A percentile compares a stretch with the other conserved stretches of the same genome.
Evolutionary conservation across 2,888 invertebrate genomes (phyloP).

Genomic region (Andrena flavipes): DNA sequence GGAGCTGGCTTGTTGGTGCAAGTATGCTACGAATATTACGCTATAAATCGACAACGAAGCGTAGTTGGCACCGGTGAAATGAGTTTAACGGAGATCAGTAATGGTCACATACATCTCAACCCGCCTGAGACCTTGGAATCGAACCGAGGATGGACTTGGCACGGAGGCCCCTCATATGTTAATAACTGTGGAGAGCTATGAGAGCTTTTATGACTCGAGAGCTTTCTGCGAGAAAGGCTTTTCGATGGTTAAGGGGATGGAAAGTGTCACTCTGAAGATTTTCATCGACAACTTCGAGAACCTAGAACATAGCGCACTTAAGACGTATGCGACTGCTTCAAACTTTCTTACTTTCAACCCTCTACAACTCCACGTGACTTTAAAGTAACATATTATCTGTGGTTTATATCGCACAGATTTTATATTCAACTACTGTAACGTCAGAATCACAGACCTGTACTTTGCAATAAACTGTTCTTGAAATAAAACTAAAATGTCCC

Average conservation of each 20-base stretch:
- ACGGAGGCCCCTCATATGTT: conserved; percentile 46
- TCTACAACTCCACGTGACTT: not conserved
- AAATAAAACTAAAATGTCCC: no score
- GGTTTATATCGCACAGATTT: not conserved
- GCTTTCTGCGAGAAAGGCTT: conserved; percentile 34
- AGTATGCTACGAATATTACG: conserved; percentile 22
- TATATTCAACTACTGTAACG: not conserved
- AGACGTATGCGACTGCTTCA: not conserved
- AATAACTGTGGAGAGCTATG: conserved; percentile 35
- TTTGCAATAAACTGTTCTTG: no score
- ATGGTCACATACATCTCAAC: conserved; percentile 54
- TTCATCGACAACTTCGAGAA: not conserved
- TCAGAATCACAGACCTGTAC: no score
- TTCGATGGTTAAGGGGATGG: not conserved
- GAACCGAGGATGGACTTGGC: conserved; percentile 52
- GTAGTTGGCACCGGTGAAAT: conserved; percentile 49
- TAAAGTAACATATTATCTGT: not conserved
- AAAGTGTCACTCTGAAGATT: conserved; percentile 3
- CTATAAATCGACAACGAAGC: conserved; percentile 43
- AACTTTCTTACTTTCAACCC: not conserved
- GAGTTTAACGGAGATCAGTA: conserved; percentile 51
- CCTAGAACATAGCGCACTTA: not conserved
- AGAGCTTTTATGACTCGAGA: conserved; percentile 41
- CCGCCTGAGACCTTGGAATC: conserved; percentile 32
- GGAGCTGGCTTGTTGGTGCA: not conserved